Percentiles rank a stretch among this genome's conserved stretches.
phyloP scores from a whole-genome alignment of 2,113 vertebrate species.

The Cygnus atratus region DNA sequence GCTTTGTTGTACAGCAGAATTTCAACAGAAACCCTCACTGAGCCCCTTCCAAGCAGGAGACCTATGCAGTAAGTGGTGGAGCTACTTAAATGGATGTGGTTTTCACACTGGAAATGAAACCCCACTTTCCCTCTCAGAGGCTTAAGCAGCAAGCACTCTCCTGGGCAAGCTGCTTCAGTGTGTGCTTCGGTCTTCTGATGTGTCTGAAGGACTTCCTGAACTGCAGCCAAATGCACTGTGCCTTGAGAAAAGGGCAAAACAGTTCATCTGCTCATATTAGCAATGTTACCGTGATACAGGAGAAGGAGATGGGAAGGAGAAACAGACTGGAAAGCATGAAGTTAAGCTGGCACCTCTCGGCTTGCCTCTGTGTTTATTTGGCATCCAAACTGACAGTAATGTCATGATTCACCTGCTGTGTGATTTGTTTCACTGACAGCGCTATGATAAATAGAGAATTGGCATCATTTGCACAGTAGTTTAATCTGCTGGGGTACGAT shows the following conservation, averaged over 20 bases:
- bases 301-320: not conserved
- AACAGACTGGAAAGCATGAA: not conserved
- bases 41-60: not conserved
- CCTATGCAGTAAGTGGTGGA: not conserved
- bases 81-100: not conserved
- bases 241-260: not conserved
- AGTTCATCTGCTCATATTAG: accelerated
- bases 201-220: not conserved
- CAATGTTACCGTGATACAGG: not conserved
- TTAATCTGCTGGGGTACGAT: not conserved
- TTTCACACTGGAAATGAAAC: not conserved
- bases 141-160: not conserved
- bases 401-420: slow-evolving; percentile 57
- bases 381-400: not conserved
- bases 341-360: not conserved
- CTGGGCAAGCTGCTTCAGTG: not conserved
- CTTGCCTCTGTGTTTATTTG: not conserved
- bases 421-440: slow-evolving; percentile 37
- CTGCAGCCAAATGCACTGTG: not conserved
- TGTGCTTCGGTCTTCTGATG: not conserved
- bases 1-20: not conserved
- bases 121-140: not conserved
- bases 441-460: slow-evolving; percentile 39
- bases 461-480: not conserved
- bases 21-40: not conserved